Evolutionary conservation across 2,113 vertebrate genomes (phyloP).

Genomic region (Hoplias malabaricus): DNA sequence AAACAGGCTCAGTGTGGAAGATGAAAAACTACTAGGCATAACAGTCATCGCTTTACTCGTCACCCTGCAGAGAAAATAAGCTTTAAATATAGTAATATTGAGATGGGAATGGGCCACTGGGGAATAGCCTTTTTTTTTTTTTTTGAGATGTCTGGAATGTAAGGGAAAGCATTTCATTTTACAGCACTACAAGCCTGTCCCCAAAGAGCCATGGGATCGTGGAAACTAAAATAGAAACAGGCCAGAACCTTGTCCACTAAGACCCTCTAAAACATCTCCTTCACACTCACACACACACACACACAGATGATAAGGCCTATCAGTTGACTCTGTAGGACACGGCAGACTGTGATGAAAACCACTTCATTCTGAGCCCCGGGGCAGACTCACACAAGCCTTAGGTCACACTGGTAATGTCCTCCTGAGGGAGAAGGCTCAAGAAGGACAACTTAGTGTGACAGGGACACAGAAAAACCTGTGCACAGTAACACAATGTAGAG

Average conservation of each 20-base stretch:
- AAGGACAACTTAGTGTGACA: background rate
- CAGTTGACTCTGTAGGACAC: background rate
- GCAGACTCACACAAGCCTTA: background rate
- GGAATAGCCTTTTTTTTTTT: too few relatives aligned
- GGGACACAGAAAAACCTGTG: background rate
- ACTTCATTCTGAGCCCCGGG: background rate
- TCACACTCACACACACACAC: background rate
- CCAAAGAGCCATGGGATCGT: background rate
- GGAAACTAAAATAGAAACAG: background rate
- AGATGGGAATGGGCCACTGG: background rate
- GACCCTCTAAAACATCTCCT: background rate
- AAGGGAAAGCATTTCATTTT: background rate
- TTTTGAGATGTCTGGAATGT: background rate
- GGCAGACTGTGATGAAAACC: background rate
- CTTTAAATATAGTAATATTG: background rate
- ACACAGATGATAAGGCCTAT: background rate
- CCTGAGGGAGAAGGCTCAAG: background rate
- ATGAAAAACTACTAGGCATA: background rate
- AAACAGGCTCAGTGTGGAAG: constrained; percentile 30
- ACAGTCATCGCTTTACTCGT: background rate
- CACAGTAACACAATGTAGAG: background rate
- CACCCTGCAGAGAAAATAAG: background rate
- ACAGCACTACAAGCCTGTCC: background rate
- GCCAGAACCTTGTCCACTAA: background rate
- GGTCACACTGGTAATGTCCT: background rate